phyloP scores from a whole-genome alignment of 2,888 invertebrate genomes.

The Parnassius apollo region DNA sequence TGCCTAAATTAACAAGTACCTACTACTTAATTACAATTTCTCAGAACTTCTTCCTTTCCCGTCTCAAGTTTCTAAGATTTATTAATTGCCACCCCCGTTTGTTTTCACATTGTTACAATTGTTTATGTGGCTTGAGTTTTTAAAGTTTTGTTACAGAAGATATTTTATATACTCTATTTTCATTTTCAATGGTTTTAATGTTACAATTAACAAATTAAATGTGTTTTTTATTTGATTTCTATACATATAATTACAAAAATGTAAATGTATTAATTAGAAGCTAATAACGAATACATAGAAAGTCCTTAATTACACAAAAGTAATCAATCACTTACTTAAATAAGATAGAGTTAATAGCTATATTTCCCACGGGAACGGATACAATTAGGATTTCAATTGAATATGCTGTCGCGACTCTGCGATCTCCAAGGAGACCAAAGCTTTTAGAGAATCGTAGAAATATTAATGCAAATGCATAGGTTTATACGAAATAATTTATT shows the following conservation, averaged over 20 bases:
- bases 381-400: constrained; percentile 65
- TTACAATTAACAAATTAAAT: too few relatives aligned
- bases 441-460: constrained; percentile 26
- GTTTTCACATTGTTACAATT: constrained; percentile 26
- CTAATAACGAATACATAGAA: background rate
- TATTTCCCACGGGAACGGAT: constrained; percentile 42
- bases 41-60: constrained; percentile 34
- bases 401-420: constrained; percentile 54
- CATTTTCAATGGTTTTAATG: too few relatives aligned
- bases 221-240: too few relatives aligned
- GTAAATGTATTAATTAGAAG: too few relatives aligned
- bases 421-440: constrained; percentile 31
- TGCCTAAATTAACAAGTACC: constrained; percentile 37
- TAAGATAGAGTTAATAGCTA: constrained; percentile 38
- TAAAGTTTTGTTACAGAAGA: background rate
- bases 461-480: constrained; percentile 17
- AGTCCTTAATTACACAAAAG: constrained; percentile 5
- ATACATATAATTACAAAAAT: too few relatives aligned
- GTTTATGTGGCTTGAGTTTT: constrained; percentile 16
- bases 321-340: constrained; percentile 31
- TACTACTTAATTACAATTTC: constrained; percentile 36
- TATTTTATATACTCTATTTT: too few relatives aligned
- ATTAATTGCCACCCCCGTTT: constrained; percentile 32
- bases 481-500: background rate
- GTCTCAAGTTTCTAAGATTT: constrained; percentile 33